These are phyloP conservation scores for Drosophila azteca DNA, from an alignment of 1,140 invertebrate genomes.

Conservation along the genomic window DNA sequence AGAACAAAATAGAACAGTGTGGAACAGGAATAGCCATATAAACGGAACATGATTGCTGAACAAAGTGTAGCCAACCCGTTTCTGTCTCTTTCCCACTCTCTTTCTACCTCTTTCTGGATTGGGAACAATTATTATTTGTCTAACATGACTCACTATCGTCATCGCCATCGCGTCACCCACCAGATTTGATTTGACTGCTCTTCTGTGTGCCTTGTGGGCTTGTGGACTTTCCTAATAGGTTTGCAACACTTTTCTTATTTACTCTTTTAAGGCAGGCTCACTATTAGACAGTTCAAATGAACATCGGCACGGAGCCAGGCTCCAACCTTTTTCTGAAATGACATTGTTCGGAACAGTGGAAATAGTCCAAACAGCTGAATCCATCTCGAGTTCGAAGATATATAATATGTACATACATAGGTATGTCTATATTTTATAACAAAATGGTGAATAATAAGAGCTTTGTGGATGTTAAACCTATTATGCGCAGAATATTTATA, in stretches of 20 bases:
- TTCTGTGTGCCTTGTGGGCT: slow-evolving; percentile 19
- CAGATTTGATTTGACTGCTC: slow-evolving; percentile 22
- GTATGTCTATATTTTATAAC: too few relatives aligned
- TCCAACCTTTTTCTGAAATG: too few relatives aligned
- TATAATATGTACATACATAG: too few relatives aligned
- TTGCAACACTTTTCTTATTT: background rate
- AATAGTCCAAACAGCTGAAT: too few relatives aligned
- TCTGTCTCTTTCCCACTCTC: background rate
- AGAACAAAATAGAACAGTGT: slow-evolving; percentile 14
- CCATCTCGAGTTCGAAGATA: too few relatives aligned
- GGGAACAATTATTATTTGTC: slow-evolving; percentile 24
- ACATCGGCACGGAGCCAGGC: too few relatives aligned
- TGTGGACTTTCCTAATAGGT: background rate
- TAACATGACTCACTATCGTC: slow-evolving; percentile 12
- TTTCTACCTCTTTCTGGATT: slow-evolving; percentile 14
- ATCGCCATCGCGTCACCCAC: slow-evolving; percentile 27
- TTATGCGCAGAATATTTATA: too few relatives aligned
- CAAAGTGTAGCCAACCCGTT: slow-evolving; percentile 22
- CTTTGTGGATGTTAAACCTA: too few relatives aligned
- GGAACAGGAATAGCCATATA: background rate
- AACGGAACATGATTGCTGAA: slow-evolving; percentile 37
- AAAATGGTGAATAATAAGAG: too few relatives aligned
- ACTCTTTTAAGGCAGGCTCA: too few relatives aligned
- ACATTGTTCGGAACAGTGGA: too few relatives aligned
- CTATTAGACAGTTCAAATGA: too few relatives aligned